Evolutionary conservation across 1,140 invertebrate genomes (phyloP).

Genomic region (Drepana arcuata): DNA sequence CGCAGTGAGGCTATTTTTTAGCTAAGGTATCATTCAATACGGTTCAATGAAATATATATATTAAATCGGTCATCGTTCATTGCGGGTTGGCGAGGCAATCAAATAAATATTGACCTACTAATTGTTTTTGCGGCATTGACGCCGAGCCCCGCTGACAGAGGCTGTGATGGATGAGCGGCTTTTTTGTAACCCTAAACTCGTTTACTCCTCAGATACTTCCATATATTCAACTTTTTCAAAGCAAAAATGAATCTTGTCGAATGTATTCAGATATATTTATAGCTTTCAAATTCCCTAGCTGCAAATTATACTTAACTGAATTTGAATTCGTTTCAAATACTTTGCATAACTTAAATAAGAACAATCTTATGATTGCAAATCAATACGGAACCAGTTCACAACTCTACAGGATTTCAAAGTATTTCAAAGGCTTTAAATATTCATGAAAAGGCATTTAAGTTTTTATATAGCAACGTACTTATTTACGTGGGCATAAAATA

Average conservation of each 20-base stretch:
- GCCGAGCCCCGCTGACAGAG: slow-evolving; percentile 53
- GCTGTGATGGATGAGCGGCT: slow-evolving; percentile 55
- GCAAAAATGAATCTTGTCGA: too few relatives aligned
- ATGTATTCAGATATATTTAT: too few relatives aligned
- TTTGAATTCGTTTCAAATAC: slow-evolving; percentile 28
- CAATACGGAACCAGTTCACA: slow-evolving; percentile 21
- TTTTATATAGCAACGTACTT: slow-evolving; percentile 39
- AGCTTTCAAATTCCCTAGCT: slow-evolving; percentile 7
- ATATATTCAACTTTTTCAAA: slow-evolving; percentile 36
- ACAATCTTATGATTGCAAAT: slow-evolving; percentile 32
- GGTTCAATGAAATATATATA: too few relatives aligned
- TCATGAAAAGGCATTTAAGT: slow-evolving; percentile 29
- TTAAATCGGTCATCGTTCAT: slow-evolving; percentile 30
- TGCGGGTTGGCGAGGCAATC: slow-evolving; percentile 34
- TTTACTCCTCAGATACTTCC: slow-evolving; percentile 32
- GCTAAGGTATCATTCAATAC: too few relatives aligned
- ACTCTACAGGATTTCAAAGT: slow-evolving; percentile 7
- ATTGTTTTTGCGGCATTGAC: slow-evolving; percentile 63
- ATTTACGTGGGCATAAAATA: slow-evolving; percentile 24
- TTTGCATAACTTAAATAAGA: slow-evolving; percentile 30
- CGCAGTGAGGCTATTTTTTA: too few relatives aligned
- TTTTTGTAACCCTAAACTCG: slow-evolving; percentile 43
- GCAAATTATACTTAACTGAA: slow-evolving; percentile 11
- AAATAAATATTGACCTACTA: slow-evolving; percentile 66
- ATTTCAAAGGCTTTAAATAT: slow-evolving; percentile 20